Evolutionary conservation across 30 jellyfish, hydroid and myxozoan species (phyloP).

Genomic region (Hydractinia echinata): DNA sequence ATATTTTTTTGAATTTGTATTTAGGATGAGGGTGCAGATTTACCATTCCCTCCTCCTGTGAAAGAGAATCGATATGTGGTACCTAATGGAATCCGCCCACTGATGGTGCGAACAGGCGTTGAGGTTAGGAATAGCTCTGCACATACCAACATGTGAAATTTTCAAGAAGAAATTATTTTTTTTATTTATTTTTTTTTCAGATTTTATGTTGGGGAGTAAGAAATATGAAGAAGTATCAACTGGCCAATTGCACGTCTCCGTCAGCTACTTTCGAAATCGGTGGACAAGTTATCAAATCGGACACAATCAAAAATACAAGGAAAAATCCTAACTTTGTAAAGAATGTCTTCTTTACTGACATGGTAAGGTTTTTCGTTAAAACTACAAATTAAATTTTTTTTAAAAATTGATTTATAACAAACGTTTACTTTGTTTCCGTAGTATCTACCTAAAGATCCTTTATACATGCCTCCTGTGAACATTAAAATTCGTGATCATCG

Average conservation of each 20-base stretch:
- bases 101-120: constrained; percentile 93
- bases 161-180: background rate
- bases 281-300: constrained; percentile 58
- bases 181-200: constrained; percentile 14
- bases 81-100: constrained; percentile 96
- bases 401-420: too few relatives aligned
- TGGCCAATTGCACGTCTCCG: constrained; percentile 85
- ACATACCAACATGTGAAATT: background rate
- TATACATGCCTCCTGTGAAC: constrained; percentile 86
- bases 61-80: constrained; percentile 79
- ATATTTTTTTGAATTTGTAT: background rate
- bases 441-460: constrained; percentile 87
- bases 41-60: constrained; percentile 91
- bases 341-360: constrained; percentile 61
- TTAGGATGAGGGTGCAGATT: constrained; percentile 96
- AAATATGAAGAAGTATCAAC: constrained; percentile 89
- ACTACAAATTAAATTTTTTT: background rate
- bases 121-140: constrained; percentile 45
- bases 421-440: background rate
- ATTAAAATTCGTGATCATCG: constrained; percentile 81
- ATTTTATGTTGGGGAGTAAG: constrained; percentile 86
- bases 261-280: constrained; percentile 81
- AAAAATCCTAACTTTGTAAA: constrained; percentile 79
- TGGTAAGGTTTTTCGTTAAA: constrained; percentile 45
- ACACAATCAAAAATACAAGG: constrained; percentile 70